Base-by-base conservation (phyloP, 2,888 invertebrate genomes). In the Drosophila paranaensis region DNA sequence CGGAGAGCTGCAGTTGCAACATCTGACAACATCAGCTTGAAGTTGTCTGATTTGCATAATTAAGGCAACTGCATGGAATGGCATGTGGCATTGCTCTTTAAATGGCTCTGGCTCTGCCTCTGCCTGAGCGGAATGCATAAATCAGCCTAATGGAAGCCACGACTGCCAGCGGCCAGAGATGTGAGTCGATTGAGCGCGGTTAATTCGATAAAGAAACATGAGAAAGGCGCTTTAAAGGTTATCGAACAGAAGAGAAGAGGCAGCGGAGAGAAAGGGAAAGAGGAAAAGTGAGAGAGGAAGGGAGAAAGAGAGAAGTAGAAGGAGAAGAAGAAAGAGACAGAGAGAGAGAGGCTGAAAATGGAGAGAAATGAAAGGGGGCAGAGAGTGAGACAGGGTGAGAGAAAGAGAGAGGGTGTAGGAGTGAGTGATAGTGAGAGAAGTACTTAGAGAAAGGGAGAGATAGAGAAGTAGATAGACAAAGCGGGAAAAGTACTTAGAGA, bases 11-110 rank as follows among this genome's bases (percentile, higher is more conserved):
- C 62, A 51, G 2, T 33, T 33, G 48, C 33, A 35, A 43, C 27
- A 45, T 50, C 45, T 33, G 35, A 14, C 58, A 11, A 25, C 62
- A 56, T 55, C 42, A 25, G 55, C 56, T 71, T 65, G 46, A 68
- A 71, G 62, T 69, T 63, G 51, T 25, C 9, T 68, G 48, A 82
- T 82, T 81, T 82, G 66, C 71, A 79, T 79, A 79, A 79, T 81
- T 71, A 69, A 66, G 53, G 48, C 74, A 63, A 46, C 62, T 20
- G 54, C 46, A 37, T 58, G 39, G 5, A 16, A 16, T n/a, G 35
- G 33, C 35, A 37, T 51, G 61, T 50, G 39, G 45, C 50, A 56
- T 33, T n/a, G 40, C 61, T 16, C 43, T 65, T 62, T 58, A 33
- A 72, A 55, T 53, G 58, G 46, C 63, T 11, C 66, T 6, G 27